Base-by-base conservation (phyloP, 2,888 invertebrate species). In the Diarsia dahlii region DNA sequence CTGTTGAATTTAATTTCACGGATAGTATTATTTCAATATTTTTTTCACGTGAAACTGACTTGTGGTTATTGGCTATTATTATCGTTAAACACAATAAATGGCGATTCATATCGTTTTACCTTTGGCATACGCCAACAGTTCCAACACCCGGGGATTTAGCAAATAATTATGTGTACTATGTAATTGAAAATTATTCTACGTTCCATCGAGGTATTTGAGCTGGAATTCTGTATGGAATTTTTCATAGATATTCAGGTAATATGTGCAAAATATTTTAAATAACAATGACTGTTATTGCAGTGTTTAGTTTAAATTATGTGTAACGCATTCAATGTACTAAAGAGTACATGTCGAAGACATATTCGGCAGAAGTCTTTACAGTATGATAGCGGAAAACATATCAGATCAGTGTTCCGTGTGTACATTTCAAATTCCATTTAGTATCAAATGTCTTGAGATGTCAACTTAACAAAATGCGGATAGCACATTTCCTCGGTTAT, bases 401-500 rank as follows among this genome's bases (percentile, higher is more conserved):
- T 76, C 34, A 63, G 58, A n/a, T 76, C 34, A 63, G 58, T 23
- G 48, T n/a, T 63, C 65, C n/a, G 9, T 62, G 63, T 67, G 20
- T 66, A 74, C 56, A 73, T 77, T 73, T 66, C 54, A 20, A 67
- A 80, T 71, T 60, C 71, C 72, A 81, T 85, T 81, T 69, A 81
- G 81, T 80, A 84, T 83, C 74, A 85, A 87, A 85, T 88, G 86
- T 88, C 87, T 88, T 81, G 80, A 81, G 68, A 74, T 54, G 82
- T 81, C 84, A 86, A 79, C 73, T 80, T 81, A 89, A 90, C 88
- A 90, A 89, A 81, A 91, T 90, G 89, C 88, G 88, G 89, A 82
- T 81, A 86, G 73, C 85, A 87, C 82, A 77, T 84, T 86, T 85
- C 80, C 84, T 88, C 89, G 85, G 90, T 94, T 93, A 92, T 89